Evolutionary conservation across 2,113 vertebrate species (phyloP).

Genomic region (Grallaria varia): DNA sequence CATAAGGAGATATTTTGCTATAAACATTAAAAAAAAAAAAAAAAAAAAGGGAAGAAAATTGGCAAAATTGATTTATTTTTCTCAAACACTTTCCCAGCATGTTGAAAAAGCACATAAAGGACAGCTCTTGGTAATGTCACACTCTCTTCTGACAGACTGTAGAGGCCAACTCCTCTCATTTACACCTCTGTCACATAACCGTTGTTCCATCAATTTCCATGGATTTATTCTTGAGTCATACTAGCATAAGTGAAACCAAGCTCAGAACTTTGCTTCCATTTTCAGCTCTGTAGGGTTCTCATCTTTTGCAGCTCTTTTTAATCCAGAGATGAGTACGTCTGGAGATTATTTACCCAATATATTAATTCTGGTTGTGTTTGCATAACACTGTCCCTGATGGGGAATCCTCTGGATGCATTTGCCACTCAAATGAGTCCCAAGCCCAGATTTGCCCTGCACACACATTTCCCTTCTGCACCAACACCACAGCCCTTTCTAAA

Average conservation of each 20-base stretch:
- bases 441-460: fast-evolving
- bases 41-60: background rate
- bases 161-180: background rate
- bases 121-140: background rate
- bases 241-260: background rate
- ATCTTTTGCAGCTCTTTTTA: background rate
- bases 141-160: background rate
- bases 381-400: background rate
- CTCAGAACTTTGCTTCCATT: background rate
- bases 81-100: background rate
- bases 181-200: background rate
- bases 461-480: background rate
- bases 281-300: background rate
- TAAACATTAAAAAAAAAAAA: background rate
- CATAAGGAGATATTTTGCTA: background rate
- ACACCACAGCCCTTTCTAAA: background rate
- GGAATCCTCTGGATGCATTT: background rate
- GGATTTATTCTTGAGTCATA: background rate
- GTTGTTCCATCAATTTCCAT: background rate
- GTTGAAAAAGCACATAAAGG: background rate
- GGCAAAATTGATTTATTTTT: background rate
- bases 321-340: background rate
- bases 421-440: fast-evolving
- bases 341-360: background rate
- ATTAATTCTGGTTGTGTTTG: background rate